Conservation (phyloP, 2,888 invertebrate genomes). For the Calliscelio sp. region DNA sequence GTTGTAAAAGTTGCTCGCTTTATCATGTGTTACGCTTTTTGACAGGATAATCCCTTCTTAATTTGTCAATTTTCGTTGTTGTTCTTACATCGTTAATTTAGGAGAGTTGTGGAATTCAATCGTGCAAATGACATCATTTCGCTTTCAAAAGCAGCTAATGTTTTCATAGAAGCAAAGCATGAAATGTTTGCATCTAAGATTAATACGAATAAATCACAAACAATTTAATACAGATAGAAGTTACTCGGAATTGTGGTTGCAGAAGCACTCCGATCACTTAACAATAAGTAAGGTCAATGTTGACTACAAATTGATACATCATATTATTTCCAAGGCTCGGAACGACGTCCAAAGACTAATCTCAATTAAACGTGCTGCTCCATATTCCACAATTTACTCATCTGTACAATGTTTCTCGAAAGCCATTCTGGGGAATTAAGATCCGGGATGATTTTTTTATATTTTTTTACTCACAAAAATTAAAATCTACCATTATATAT, state of each 20-base stretch:
- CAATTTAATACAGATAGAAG: slow-evolving; percentile 45
- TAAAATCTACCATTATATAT: no score
- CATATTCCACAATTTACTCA: slow-evolving; percentile 49
- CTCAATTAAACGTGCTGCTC: slow-evolving; percentile 54
- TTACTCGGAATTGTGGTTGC: slow-evolving; percentile 40
- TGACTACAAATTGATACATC: slow-evolving; percentile 59
- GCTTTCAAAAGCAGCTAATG: slow-evolving; percentile 23
- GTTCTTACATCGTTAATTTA: no score
- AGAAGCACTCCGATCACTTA: slow-evolving; percentile 18
- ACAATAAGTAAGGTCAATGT: slow-evolving; percentile 67
- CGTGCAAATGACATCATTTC: no score
- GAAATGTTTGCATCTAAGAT: not conserved
- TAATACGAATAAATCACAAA: slow-evolving; percentile 44
- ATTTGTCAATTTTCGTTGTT: no score
- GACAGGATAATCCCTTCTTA: no score
- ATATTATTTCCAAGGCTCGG: slow-evolving; percentile 59
- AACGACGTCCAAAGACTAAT: slow-evolving; percentile 54
- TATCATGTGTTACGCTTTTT: slow-evolving; percentile 22
- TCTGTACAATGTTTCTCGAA: slow-evolving; percentile 17
- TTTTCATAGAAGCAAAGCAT: slow-evolving; percentile 23
- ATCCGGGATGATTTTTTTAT: no score
- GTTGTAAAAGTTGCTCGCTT: slow-evolving; percentile 55
- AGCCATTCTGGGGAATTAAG: no score
- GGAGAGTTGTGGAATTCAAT: no score
- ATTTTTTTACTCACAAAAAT: no score